Evolutionary conservation across 2,797 vertebrate species (phyloP), one percentile per base, ranked within the genome.

Genomic region (Hylomyscus alleni): DNA sequence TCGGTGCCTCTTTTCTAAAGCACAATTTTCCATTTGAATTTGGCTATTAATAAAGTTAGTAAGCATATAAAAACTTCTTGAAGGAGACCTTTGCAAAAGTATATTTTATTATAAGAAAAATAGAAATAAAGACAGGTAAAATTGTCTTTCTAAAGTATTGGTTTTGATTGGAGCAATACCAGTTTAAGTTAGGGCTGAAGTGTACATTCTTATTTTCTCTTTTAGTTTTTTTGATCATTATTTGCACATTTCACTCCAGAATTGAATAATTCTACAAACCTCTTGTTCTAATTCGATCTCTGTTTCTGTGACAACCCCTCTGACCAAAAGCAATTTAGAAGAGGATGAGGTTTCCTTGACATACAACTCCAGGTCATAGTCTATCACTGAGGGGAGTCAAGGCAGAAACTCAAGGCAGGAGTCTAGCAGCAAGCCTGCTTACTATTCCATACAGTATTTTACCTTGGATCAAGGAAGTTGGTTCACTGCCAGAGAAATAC

Each of bases 191-290:
- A 44, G 44, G 3, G 6, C 44, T 44, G 44, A 44, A 44, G 6
- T 44, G 44, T 44, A 6, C 44, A 44, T 44, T 96, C 14, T 85
- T 89, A 89, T 90, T 37, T 84, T 85, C 7, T 58, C 29, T 94
- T 94, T 94, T 7, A 24, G 17, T 92, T 89, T 89, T 91, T 26
- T 82, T 37, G 76, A 13, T 90, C 19, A 34, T 72, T n/a, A 80
- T 92, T 87, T 58, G 37, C 34, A 75, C 29, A 80, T 37, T 22
- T 47, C n/a, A 91, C 62, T 24, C 3, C 24, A 94, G 54, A 8
- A 75, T 6, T 87, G 47, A 89, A 73, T 86, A 67, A 95, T 90
- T n/a, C 22, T 86, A 60, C 44, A 75, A 93, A 67, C 22, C 31
- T 19, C 44, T 24, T 52, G 3, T n/a, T 69, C 31, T 24, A 52